Evolutionary conservation across 2,113 vertebrate genomes (phyloP).

Genomic region (Ranitomeya imitator): DNA sequence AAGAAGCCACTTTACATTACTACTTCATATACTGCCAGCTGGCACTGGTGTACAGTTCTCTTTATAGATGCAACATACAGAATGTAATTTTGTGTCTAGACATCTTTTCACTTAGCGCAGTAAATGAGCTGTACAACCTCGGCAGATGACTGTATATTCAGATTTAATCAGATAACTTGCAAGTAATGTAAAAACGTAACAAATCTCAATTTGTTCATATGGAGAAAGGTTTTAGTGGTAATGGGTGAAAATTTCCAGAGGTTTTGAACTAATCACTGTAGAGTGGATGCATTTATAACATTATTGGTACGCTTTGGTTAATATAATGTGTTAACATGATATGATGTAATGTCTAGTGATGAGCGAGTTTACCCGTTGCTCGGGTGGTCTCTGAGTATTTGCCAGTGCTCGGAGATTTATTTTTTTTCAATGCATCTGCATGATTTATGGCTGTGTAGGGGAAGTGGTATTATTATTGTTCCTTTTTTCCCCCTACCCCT

Average conservation of each 20-base stretch:
- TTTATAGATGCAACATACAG: slow-evolving; percentile 16
- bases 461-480: no score
- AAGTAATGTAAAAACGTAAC: background rate
- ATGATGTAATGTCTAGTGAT: background rate
- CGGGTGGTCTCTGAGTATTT: no score
- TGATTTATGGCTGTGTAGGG: no score
- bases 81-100: slow-evolving; percentile 24
- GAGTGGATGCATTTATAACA: background rate
- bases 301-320: background rate
- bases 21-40: slow-evolving; percentile 5
- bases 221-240: background rate
- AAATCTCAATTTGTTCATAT: slow-evolving; percentile 18
- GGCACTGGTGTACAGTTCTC: background rate
- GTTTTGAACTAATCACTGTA: background rate
- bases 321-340: background rate
- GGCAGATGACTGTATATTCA: slow-evolving; percentile 17
- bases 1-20: slow-evolving; percentile 22
- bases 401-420: no score
- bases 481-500: no score
- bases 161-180: slow-evolving; percentile 21
- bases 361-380: no score
- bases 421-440: no score
- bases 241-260: background rate
- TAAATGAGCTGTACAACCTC: slow-evolving; percentile 12
- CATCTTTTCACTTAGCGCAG: slow-evolving; percentile 15